Conservation (phyloP, 1,140 invertebrate species). For the Andrena cerasifolii region DNA sequence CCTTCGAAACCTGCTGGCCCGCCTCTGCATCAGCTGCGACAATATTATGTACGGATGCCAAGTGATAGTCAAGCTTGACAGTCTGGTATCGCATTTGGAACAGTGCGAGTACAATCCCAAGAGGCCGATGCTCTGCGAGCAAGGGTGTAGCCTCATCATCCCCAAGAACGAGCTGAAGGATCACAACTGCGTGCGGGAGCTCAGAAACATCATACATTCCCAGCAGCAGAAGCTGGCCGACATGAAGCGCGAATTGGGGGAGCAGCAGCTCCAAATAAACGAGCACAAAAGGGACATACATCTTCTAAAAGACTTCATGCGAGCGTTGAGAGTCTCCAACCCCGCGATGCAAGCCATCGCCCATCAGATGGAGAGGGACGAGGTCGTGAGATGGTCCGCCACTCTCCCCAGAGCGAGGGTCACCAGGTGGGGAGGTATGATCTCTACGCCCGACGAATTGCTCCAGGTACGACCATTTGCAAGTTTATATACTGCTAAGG, state of each 20-base stretch:
- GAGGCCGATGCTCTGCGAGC: constrained; percentile 94
- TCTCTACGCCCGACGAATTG: constrained; percentile 94
- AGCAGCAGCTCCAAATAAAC: constrained; percentile 93
- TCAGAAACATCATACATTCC: constrained; percentile 91
- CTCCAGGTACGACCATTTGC: constrained; percentile 11
- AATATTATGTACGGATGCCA: constrained; percentile 94
- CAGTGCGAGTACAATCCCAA: constrained; percentile 98
- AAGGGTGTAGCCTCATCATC: constrained; percentile 95
- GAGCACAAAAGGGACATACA: constrained; percentile 95
- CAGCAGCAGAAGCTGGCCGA: constrained; percentile 93
- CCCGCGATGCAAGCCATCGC: constrained; percentile 94
- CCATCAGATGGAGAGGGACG: constrained; percentile 96
- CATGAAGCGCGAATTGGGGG: constrained; percentile 92
- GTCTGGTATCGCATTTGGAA: constrained; percentile 90
- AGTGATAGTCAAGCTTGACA: constrained; percentile 92
- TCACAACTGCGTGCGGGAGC: constrained; percentile 96
- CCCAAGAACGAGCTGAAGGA: constrained; percentile 97
- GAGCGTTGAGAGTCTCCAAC: constrained; percentile 94
- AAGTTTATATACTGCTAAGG: no score
- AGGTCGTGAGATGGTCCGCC: constrained; percentile 95
- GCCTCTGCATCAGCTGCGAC: constrained; percentile 94
- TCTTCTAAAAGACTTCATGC: constrained; percentile 95
- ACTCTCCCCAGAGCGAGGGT: constrained; percentile 93
- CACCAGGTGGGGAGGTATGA: constrained; percentile 98
- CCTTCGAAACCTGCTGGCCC: constrained; percentile 93